Evolutionary conservation across 1,140 invertebrate genomes (phyloP).

Genomic region (Bombyx mandarina): DNA sequence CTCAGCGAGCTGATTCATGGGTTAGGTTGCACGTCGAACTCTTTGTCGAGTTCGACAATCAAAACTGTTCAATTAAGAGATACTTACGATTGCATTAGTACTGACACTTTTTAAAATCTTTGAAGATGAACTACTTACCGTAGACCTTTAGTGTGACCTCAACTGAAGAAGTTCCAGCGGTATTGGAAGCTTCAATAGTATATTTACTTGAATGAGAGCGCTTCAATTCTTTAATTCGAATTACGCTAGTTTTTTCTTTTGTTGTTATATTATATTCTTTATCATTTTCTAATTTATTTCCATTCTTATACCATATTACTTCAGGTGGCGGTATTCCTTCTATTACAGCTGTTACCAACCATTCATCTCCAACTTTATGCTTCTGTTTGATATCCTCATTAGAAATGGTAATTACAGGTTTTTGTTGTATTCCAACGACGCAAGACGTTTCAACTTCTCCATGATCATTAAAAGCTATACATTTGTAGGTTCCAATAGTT

Average conservation of each 20-base stretch:
- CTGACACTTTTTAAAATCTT: neutral
- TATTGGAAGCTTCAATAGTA: slow-evolving; percentile 77
- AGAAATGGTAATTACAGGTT: slow-evolving; percentile 75
- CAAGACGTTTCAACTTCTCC: slow-evolving; percentile 81
- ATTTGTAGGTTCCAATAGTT: slow-evolving; percentile 80
- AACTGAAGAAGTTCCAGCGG: slow-evolving; percentile 77
- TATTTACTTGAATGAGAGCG: slow-evolving; percentile 78
- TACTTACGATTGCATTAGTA: too few species aligned
- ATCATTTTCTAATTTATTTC: slow-evolving; percentile 63
- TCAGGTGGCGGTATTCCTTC: slow-evolving; percentile 79
- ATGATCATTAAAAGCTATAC: slow-evolving; percentile 79
- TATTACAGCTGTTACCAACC: slow-evolving; percentile 74
- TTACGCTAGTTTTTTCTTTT: slow-evolving; percentile 72
- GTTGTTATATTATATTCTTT: slow-evolving; percentile 71
- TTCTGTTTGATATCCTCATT: slow-evolving; percentile 75
- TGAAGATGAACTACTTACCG: slow-evolving; percentile 66
- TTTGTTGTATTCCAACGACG: slow-evolving; percentile 76
- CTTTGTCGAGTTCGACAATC: too few species aligned
- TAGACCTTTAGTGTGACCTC: slow-evolving; percentile 86
- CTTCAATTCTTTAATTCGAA: slow-evolving; percentile 74
- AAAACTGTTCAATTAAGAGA: too few species aligned
- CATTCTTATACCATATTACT: slow-evolving; percentile 77
- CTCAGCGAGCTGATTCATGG: too few species aligned
- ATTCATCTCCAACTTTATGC: slow-evolving; percentile 73
- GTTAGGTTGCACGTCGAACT: too few species aligned